phyloP scores from a whole-genome alignment of 2,888 invertebrate species.

The Linhomoeus sp. region DNA sequence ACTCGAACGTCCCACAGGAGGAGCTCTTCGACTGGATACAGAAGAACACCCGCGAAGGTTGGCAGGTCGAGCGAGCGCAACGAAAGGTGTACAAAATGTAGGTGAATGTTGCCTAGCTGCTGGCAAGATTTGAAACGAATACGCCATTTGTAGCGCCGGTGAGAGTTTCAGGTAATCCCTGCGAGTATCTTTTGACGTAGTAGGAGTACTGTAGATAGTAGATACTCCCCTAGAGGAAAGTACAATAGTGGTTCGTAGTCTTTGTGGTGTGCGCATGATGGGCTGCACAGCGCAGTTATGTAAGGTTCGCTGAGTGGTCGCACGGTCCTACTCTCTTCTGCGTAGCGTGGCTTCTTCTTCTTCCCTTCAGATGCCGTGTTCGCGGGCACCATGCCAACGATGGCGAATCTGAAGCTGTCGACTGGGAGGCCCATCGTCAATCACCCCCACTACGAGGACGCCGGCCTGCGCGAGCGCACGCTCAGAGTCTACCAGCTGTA shows the following conservation, averaged over 20 bases:
- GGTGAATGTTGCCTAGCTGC: not conserved
- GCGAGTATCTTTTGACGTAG: no score
- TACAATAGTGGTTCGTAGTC: no score
- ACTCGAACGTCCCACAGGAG: slow-evolving; percentile 50
- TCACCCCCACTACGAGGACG: slow-evolving; percentile 69
- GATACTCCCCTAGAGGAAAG: no score
- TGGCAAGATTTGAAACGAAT: slow-evolving; percentile 9
- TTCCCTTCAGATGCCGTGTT: slow-evolving; percentile 43
- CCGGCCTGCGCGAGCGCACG: slow-evolving; percentile 52
- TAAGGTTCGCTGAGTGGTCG: no score
- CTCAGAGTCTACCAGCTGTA: slow-evolving; percentile 57
- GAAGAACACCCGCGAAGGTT: slow-evolving; percentile 34
- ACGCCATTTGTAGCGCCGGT: not conserved
- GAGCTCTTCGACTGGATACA: slow-evolving; percentile 56
- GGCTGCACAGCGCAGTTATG: no score
- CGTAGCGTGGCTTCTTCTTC: no score
- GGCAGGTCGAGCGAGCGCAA: no score
- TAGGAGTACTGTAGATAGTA: no score
- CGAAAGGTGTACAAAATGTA: slow-evolving; percentile 14
- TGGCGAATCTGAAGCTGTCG: slow-evolving; percentile 58
- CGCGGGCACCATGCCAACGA: slow-evolving; percentile 64
- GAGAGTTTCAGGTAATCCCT: no score
- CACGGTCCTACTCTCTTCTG: no score
- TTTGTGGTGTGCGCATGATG: no score
- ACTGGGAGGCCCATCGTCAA: slow-evolving; percentile 57